Percentiles rank a stretch among this genome's conserved stretches.
Conservation (phyloP, 2,888 invertebrate genomes). For the Gnatocerus cornutus region DNA sequence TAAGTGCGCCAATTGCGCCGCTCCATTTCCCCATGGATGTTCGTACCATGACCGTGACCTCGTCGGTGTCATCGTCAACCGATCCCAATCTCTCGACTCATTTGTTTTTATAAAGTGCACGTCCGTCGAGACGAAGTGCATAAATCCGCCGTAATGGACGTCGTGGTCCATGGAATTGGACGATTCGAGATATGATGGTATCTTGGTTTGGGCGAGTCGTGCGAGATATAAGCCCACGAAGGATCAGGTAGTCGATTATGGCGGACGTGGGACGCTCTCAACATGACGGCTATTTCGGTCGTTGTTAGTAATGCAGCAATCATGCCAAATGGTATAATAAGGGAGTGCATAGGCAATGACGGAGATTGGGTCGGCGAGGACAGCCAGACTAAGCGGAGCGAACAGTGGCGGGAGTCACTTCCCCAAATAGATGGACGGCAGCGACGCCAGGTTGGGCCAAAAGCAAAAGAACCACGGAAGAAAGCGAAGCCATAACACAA, state of each 20-base stretch:
- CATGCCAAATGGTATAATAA: constrained; percentile 61
- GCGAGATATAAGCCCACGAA: constrained; percentile 24
- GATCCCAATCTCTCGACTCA: constrained; percentile 37
- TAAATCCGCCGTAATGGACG: constrained; percentile 42
- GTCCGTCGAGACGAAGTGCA: constrained; percentile 38
- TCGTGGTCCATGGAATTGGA: constrained; percentile 21
- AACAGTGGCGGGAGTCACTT: constrained; percentile 50
- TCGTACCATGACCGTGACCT: constrained; percentile 30
- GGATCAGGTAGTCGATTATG: constrained; percentile 47
- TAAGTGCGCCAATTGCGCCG: constrained; percentile 28
- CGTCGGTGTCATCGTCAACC: constrained; percentile 18
- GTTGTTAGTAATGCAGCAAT: constrained; percentile 63
- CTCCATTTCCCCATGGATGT: constrained; percentile 17
- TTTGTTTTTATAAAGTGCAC: constrained; percentile 47
- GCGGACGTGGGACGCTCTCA: constrained; percentile 30
- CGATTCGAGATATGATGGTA: constrained; percentile 43
- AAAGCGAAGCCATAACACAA: background rate
- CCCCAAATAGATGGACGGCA: constrained; percentile 54
- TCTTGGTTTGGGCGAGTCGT: constrained; percentile 48
- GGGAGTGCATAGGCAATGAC: constrained; percentile 60
- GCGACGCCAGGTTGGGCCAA: constrained; percentile 20
- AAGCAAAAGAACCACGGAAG: constrained; percentile 10
- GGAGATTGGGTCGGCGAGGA: constrained; percentile 59
- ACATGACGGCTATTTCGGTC: constrained; percentile 58
- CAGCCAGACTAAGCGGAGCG: constrained; percentile 60